Percentiles rank a stretch among this genome's conserved stretches.
phyloP scores from a whole-genome alignment of 2,888 invertebrate genomes.

The Coelogynopora nodosa region DNA sequence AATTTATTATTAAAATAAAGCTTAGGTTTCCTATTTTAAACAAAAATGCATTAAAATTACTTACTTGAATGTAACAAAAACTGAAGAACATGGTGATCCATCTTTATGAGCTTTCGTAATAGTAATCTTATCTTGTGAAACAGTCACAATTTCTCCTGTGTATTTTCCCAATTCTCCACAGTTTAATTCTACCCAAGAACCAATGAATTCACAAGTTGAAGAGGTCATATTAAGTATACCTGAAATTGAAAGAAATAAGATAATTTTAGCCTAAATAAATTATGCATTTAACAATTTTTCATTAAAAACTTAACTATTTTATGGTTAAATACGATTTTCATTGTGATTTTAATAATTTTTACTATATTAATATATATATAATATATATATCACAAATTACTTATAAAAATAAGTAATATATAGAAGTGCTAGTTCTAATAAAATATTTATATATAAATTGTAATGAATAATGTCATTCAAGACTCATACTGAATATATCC shows the following conservation, averaged over 20 bases:
- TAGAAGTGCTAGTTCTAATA: no score
- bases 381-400: no score
- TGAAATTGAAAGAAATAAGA: not conserved
- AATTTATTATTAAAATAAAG: not conserved
- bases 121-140: not conserved
- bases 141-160: slow-evolving; percentile 12
- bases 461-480: no score
- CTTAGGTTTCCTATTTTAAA: not conserved
- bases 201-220: slow-evolving; percentile 20
- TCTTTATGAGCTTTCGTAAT: not conserved
- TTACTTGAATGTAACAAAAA: slow-evolving; percentile 16
- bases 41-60: not conserved
- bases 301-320: no score
- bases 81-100: not conserved
- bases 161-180: slow-evolving; percentile 1
- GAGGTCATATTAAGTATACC: not conserved
- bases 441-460: no score
- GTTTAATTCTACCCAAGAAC: not conserved
- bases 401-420: no score
- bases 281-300: no score
- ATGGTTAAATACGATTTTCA: no score
- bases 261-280: no score
- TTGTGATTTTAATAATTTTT: no score
- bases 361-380: no score
- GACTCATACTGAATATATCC: no score